Evolutionary conservation across 2,888 invertebrate species (phyloP).

Genomic region (Ormyrus rosae): DNA sequence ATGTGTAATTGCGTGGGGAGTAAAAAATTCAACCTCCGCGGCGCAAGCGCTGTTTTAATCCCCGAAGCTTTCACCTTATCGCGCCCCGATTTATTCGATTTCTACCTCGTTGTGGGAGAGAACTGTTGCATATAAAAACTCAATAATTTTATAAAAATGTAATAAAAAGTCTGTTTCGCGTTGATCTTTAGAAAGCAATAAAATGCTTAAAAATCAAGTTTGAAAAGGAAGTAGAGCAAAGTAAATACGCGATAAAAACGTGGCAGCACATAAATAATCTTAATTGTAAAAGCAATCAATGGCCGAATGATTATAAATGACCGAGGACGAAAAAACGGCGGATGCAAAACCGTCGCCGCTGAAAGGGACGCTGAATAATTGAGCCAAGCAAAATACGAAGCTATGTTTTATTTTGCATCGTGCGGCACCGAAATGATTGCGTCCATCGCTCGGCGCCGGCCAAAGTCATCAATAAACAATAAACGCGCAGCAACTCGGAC

Average conservation of each 20-base stretch:
- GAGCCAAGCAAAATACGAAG: conserved; percentile 10
- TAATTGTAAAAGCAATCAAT: no score
- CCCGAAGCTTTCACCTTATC: conserved; percentile 25
- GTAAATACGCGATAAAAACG: no score
- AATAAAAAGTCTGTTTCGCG: no score
- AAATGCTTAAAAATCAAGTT: no score
- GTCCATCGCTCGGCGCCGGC: background rate
- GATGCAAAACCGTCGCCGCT: background rate
- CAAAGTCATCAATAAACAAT: conserved; percentile 33
- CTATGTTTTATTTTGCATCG: conserved; percentile 23
- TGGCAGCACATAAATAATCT: no score
- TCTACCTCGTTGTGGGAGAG: background rate
- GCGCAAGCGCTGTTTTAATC: background rate
- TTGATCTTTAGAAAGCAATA: no score
- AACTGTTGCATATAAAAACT: background rate
- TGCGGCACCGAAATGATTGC: conserved; percentile 19
- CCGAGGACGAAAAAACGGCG: background rate
- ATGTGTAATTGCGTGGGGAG: no score
- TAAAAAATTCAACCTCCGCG: no score
- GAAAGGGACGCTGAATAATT: conserved; percentile 8
- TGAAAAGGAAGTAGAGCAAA: no score
- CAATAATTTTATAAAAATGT: no score
- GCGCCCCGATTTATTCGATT: background rate
- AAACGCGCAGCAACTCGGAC: background rate
- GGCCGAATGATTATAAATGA: no score